These are phyloP conservation scores for Oikopleura albicans DNA, from an alignment of 23 tunicate genomes.

Conservation along the genomic window DNA sequence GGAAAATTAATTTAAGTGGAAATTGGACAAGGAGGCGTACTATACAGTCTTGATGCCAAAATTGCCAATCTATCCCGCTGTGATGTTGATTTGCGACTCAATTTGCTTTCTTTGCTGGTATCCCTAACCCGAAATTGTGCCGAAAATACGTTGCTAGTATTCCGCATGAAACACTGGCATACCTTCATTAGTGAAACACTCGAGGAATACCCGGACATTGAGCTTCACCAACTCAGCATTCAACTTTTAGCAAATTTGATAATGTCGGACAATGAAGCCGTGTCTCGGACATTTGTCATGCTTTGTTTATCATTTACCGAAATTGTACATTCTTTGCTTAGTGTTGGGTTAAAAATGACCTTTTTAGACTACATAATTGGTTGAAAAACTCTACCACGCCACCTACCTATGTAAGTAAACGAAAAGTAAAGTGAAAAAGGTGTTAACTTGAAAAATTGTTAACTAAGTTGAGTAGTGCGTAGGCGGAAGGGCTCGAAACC, in stretches of 20 bases:
- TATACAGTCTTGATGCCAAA: not conserved
- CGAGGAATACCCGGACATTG: not conserved
- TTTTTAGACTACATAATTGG: not conserved
- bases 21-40: not conserved
- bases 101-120: not conserved
- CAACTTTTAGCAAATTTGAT: not conserved
- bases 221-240: not conserved
- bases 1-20: not conserved
- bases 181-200: not conserved
- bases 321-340: not conserved
- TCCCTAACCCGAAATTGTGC: not conserved
- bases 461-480: too few relatives aligned
- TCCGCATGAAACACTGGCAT: not conserved
- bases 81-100: not conserved
- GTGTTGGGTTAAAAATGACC: not conserved
- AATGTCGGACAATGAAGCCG: not conserved
- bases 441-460: too few relatives aligned
- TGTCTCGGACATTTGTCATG: slow-evolving; percentile 1
- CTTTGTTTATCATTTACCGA: not conserved
- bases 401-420: too few relatives aligned
- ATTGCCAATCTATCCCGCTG: not conserved
- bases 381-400: not conserved
- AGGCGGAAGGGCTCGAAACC: too few relatives aligned
- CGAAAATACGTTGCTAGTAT: not conserved
- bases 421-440: too few relatives aligned